A percentile compares a stretch with the other conserved stretches of the same genome.
These are phyloP conservation scores for Nothoprocta pentlandii DNA, from an alignment of 2,113 vertebrate genomes.

Conservation along the genomic window DNA sequence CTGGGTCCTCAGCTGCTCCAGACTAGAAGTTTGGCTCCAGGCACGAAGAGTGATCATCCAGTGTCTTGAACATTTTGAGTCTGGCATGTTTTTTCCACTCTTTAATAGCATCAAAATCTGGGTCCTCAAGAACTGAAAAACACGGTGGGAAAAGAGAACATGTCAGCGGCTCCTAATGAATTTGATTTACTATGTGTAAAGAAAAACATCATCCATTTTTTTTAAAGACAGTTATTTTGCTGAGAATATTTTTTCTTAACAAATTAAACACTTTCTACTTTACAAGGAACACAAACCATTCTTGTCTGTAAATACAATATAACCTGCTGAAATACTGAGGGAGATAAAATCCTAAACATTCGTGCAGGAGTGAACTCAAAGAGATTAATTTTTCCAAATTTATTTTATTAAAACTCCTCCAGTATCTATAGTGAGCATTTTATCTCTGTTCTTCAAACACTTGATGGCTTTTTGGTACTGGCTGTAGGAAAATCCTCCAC, in stretches of 20 bases:
- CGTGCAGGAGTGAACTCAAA: not conserved
- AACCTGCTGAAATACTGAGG: not conserved
- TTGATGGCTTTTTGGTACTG: not conserved
- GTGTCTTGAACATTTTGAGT: not conserved
- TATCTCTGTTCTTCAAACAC: not conserved
- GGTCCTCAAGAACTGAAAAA: not conserved
- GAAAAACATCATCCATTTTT: not conserved
- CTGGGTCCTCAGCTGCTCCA: not conserved
- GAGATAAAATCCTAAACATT: not conserved
- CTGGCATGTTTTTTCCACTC: not conserved
- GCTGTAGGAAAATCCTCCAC: constrained; percentile 10
- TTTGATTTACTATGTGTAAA: not conserved
- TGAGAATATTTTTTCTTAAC: not conserved
- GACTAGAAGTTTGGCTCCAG: not conserved
- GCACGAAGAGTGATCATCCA: not conserved
- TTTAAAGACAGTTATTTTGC: not conserved
- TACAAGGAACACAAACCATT: not conserved
- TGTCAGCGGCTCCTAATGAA: not conserved
- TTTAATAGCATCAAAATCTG: not conserved
- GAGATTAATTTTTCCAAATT: not conserved
- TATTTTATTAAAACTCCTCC: not conserved
- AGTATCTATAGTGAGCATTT: not conserved
- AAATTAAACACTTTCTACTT: constrained; percentile 17
- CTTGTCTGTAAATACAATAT: not conserved
- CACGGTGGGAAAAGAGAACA: not conserved